These are phyloP conservation scores for Aselliscus stoliczkanus DNA, from an alignment of 2,797 vertebrate species.

Conservation along the genomic window DNA sequence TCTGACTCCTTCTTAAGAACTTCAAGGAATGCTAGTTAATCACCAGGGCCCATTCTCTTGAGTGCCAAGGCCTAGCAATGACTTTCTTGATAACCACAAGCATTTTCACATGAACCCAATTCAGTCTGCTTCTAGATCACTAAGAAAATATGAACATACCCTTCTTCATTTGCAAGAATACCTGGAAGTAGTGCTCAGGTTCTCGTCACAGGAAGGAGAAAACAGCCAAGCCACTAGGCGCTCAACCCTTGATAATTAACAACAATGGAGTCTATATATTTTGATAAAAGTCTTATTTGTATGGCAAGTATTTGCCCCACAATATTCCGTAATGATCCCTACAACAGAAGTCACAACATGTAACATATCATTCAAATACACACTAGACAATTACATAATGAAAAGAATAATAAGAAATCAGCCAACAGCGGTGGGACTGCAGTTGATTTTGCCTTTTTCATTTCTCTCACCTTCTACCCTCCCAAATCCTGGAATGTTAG, in stretches of 20 bases:
- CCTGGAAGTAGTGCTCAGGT: neutral
- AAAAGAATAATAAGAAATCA: neutral
- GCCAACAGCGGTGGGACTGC: neutral
- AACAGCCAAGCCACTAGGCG: neutral
- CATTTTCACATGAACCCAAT: constrained; percentile 28
- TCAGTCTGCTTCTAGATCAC: constrained; percentile 10
- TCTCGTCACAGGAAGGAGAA: neutral
- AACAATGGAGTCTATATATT: neutral
- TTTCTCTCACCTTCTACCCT: neutral
- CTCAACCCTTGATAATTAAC: neutral
- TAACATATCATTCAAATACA: neutral
- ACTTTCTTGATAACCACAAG: constrained; percentile 35
- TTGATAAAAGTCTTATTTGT: neutral
- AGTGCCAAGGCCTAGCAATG: neutral
- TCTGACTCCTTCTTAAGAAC: neutral
- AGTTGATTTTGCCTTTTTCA: neutral
- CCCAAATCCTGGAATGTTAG: neutral
- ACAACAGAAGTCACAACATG: neutral
- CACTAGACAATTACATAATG: neutral
- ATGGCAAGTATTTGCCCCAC: neutral
- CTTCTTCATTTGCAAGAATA: neutral
- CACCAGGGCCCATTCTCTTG: neutral
- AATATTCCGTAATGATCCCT: neutral
- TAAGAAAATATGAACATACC: neutral
- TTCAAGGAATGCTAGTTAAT: constrained; percentile 14